phyloP scores from a whole-genome alignment of 2,113 vertebrate genomes.

The Pedionomus torquatus region DNA sequence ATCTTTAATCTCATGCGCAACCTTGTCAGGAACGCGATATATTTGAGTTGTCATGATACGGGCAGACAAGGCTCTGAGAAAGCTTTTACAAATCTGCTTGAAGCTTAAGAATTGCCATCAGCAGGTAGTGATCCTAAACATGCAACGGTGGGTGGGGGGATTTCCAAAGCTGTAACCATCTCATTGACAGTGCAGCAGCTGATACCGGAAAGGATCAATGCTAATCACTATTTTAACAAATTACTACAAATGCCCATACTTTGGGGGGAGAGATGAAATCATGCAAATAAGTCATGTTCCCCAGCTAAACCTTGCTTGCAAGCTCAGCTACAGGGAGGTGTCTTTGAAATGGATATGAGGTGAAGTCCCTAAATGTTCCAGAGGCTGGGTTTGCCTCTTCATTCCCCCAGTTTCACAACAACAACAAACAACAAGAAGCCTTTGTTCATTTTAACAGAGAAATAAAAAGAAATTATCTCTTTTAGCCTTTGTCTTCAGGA shows the following conservation, averaged over 20 bases:
- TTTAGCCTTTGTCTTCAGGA: neutral
- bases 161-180: neutral
- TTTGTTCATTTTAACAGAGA: neutral
- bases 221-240: neutral
- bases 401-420: neutral
- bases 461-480: neutral
- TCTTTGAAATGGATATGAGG: neutral
- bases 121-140: neutral
- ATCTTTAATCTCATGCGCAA: neutral
- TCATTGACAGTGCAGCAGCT: neutral
- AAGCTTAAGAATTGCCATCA: neutral
- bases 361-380: neutral
- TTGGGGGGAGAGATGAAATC: neutral
- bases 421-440: neutral
- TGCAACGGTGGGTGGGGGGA: rapidly evolving
- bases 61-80: neutral
- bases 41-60: neutral
- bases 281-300: neutral
- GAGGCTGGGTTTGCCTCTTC: neutral
- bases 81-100: neutral
- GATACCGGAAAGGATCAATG: rapidly evolving
- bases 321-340: neutral
- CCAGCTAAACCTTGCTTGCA: neutral
- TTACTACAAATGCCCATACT: neutral
- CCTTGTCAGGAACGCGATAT: rapidly evolving